Percentiles rank a stretch among this genome's conserved stretches.
phyloP scores from a whole-genome alignment of 2,113 vertebrate genomes.

The Anguilla rostrata region DNA sequence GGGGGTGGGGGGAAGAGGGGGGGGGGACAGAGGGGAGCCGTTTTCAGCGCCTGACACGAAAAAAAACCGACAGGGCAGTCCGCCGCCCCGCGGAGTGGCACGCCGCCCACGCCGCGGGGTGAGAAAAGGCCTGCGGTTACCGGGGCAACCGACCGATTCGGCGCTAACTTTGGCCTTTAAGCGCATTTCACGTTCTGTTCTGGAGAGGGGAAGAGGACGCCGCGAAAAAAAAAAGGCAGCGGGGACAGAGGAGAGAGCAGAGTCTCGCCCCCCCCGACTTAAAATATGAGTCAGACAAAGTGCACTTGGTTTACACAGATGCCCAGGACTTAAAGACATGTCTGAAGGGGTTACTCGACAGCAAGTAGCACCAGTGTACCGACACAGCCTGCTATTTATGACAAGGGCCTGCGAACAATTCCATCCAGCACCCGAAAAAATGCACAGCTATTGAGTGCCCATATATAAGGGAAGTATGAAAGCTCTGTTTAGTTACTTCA shows the following conservation, averaged over 20 bases:
- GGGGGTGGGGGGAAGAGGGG: not conserved
- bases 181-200: slow-evolving; percentile 85
- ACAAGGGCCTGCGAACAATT: not conserved
- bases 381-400: not conserved
- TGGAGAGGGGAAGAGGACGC: slow-evolving; percentile 51
- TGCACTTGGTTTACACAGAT: slow-evolving; percentile 63
- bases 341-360: not conserved
- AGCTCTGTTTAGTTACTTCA: not conserved
- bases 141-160: slow-evolving; percentile 83
- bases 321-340: not conserved
- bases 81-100: slow-evolving; percentile 70
- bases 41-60: not conserved
- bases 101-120: slow-evolving; percentile 74
- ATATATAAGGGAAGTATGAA: not conserved
- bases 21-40: not conserved
- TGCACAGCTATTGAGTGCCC: not conserved
- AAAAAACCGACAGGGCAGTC: slow-evolving; percentile 60
- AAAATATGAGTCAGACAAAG: slow-evolving; percentile 41
- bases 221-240: not conserved
- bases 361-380: not conserved
- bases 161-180: slow-evolving; percentile 86
- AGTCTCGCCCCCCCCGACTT: slow-evolving; percentile 78
- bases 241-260: slow-evolving; percentile 50
- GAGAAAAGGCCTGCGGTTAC: slow-evolving; percentile 67
- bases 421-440: not conserved